Percentiles rank a stretch among this genome's conserved stretches.
These are phyloP conservation scores for Pegoplata infirma DNA, from an alignment of 2,888 invertebrate species.

Conservation along the genomic window DNA sequence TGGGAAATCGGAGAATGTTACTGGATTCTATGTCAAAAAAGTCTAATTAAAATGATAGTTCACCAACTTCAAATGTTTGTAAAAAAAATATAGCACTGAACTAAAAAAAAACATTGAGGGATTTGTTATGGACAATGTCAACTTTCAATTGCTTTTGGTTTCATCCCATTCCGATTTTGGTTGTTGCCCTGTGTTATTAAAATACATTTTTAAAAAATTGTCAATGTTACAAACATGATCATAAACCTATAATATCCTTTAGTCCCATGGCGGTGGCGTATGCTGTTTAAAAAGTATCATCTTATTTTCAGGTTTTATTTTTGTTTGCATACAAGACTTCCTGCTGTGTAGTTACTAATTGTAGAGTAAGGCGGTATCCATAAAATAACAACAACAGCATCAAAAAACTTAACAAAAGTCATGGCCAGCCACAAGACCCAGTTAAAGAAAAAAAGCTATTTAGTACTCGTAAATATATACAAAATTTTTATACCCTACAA, in stretches of 20 bases:
- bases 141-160: no score
- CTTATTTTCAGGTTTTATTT: conserved; percentile 26
- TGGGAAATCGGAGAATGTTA: no score
- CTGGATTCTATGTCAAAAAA: no score
- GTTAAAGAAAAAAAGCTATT: conserved; percentile 43
- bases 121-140: no score
- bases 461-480: conserved; percentile 50
- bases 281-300: background rate
- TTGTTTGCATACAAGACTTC: conserved; percentile 34
- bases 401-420: conserved; percentile 56
- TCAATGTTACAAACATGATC: background rate
- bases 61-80: no score
- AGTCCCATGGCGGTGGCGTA: background rate
- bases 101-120: no score
- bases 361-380: conserved; percentile 52
- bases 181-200: no score
- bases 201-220: no score
- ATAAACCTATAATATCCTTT: background rate
- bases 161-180: no score
- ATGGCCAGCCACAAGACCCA: conserved; percentile 59
- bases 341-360: conserved; percentile 55
- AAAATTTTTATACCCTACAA: no score
- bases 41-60: no score
- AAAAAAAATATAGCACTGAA: no score
- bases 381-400: conserved; percentile 40